phyloP scores from a whole-genome alignment of 1,140 invertebrate genomes.

The Cepaea nemoralis region DNA sequence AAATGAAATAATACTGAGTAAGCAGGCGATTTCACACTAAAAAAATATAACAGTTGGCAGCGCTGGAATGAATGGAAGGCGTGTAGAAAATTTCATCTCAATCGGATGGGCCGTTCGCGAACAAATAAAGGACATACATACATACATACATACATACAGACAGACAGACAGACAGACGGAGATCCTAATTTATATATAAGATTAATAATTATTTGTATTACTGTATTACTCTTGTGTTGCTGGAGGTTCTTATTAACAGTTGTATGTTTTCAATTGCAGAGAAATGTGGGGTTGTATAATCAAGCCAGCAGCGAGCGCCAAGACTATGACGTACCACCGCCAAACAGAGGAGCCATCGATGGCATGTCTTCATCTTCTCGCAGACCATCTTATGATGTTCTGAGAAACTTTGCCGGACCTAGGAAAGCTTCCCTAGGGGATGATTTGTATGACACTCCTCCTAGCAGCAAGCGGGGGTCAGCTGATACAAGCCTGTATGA shows the following conservation, averaged over 20 bases:
- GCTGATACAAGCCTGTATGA: constrained; percentile 51
- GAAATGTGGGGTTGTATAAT: neutral
- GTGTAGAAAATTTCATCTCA: no score
- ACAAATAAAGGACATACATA: no score
- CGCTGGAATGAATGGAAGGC: no score
- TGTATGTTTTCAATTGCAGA: neutral
- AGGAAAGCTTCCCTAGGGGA: constrained; percentile 23
- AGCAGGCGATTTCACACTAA: no score
- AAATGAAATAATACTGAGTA: no score
- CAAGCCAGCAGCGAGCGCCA: constrained; percentile 48
- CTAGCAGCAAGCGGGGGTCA: constrained; percentile 48
- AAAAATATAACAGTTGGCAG: no score
- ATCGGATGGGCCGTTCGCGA: no score
- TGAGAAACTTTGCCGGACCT: neutral
- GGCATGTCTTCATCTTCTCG: neutral
- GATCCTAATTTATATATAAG: no score
- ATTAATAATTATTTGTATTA: no score
- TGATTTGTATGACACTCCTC: constrained; percentile 55
- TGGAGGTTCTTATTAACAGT: neutral
- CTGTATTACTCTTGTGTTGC: neutral
- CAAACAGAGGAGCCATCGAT: constrained; percentile 43
- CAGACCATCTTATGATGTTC: constrained; percentile 27
- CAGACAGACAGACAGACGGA: no score
- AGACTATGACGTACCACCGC: constrained; percentile 74
- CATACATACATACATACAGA: no score